phyloP scores from a whole-genome alignment of 2,113 vertebrate genomes.

The Cyrtonyx montezumae region DNA sequence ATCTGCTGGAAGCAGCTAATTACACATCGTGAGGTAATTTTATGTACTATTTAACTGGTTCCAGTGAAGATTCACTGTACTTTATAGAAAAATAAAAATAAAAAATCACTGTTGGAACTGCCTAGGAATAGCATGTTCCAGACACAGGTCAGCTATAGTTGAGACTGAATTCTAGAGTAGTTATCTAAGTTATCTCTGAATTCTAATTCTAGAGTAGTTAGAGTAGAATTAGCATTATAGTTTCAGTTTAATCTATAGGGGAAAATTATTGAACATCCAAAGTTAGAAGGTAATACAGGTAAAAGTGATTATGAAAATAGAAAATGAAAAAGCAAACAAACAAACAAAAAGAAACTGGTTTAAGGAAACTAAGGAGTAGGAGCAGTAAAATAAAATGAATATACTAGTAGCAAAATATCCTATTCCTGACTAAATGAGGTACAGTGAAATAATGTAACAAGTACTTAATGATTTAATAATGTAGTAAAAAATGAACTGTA shows the following conservation, averaged over 20 bases:
- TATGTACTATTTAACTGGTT: not conserved
- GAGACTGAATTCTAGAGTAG: not conserved
- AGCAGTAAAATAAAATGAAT: not conserved
- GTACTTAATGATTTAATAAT: slow-evolving; percentile 1
- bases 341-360: not conserved
- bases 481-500: not conserved
- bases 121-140: rapidly evolving
- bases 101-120: not conserved
- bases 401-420: not conserved
- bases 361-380: rapidly evolving
- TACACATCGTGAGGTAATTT: not conserved
- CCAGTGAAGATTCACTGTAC: not conserved
- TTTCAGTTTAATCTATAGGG: not conserved
- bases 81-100: not conserved
- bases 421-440: not conserved
- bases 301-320: not conserved
- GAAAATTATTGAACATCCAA: not conserved
- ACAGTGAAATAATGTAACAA: not conserved
- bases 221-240: not conserved
- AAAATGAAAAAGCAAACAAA: not conserved
- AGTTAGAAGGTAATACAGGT: not conserved
- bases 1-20: not conserved
- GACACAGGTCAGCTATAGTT: not conserved
- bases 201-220: not conserved
- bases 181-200: no score